These are phyloP conservation scores for Pterostichus madidus DNA, from an alignment of 2,888 invertebrate genomes.

Conservation along the genomic window DNA sequence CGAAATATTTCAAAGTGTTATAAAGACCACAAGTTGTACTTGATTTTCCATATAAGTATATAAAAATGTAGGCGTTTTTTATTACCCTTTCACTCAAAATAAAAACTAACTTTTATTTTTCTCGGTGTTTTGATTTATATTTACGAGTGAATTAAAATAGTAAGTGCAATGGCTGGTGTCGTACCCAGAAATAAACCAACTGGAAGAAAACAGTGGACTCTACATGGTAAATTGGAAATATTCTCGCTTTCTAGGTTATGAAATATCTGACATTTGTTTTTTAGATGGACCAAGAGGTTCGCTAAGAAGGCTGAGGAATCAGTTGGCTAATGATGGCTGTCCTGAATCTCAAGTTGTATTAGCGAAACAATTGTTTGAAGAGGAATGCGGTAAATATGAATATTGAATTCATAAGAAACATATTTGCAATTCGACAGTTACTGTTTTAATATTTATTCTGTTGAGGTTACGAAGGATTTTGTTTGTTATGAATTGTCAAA, in stretches of 20 bases:
- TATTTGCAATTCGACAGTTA: too few species aligned
- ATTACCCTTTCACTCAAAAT: too few species aligned
- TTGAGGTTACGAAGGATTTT: too few species aligned
- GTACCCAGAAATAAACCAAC: slow-evolving; percentile 81
- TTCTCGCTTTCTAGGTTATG: slow-evolving; percentile 24
- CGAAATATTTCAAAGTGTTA: neutral
- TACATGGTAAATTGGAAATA: slow-evolving; percentile 81
- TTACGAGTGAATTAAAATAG: slow-evolving; percentile 9
- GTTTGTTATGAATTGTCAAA: too few species aligned
- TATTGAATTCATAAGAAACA: too few species aligned
- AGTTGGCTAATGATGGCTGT: slow-evolving; percentile 93
- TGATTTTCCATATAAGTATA: neutral
- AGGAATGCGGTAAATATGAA: slow-evolving; percentile 86
- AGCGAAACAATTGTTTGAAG: slow-evolving; percentile 90
- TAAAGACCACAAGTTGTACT: neutral
- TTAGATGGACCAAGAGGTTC: slow-evolving; percentile 84
- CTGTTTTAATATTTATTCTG: too few species aligned
- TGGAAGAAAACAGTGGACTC: slow-evolving; percentile 87
- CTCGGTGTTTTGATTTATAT: neutral
- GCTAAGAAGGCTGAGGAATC: slow-evolving; percentile 82
- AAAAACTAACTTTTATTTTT: neutral
- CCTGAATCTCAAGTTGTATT: slow-evolving; percentile 93
- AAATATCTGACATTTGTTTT: slow-evolving; percentile 7
- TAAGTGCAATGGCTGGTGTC: slow-evolving; percentile 78
- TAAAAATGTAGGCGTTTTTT: neutral